phyloP scores from a whole-genome alignment of 2,888 invertebrate genomes.

The Euzophera pinguis region DNA sequence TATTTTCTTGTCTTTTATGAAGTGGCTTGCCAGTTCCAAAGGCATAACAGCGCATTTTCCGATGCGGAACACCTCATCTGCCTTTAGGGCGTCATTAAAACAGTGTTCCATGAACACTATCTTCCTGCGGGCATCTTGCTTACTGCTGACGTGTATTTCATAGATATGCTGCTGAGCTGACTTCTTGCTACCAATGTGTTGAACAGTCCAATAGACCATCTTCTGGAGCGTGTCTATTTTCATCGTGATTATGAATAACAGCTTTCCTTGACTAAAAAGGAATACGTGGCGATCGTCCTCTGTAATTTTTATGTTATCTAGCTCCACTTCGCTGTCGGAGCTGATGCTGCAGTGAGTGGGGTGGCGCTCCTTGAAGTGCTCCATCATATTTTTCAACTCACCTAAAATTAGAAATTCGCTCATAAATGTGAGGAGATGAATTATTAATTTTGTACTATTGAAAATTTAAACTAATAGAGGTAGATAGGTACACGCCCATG shows the following conservation, averaged over 20 bases:
- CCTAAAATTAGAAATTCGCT: slow-evolving; percentile 34
- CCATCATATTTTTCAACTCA: slow-evolving; percentile 51
- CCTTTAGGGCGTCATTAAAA: slow-evolving; percentile 54
- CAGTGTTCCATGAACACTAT: slow-evolving; percentile 59
- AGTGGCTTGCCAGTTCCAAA: slow-evolving; percentile 45
- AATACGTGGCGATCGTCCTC: slow-evolving; percentile 55
- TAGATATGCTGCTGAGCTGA: slow-evolving; percentile 56
- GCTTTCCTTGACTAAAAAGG: slow-evolving; percentile 47
- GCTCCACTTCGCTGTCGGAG: slow-evolving; percentile 49
- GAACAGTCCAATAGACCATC: slow-evolving; percentile 60
- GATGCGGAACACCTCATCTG: slow-evolving; percentile 55
- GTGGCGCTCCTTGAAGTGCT: slow-evolving; percentile 63
- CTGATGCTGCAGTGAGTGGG: slow-evolving; percentile 41
- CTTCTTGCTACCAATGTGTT: slow-evolving; percentile 59
- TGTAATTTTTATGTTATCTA: slow-evolving; percentile 36
- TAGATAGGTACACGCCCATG: no score
- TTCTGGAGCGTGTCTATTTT: slow-evolving; percentile 60
- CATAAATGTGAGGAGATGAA: not conserved
- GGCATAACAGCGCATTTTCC: slow-evolving; percentile 61
- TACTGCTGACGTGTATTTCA: slow-evolving; percentile 58
- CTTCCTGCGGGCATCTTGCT: slow-evolving; percentile 50
- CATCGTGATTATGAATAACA: slow-evolving; percentile 57
- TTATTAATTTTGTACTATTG: no score
- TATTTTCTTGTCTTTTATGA: slow-evolving; percentile 48
- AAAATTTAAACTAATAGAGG: no score